These are phyloP conservation scores for Holothuria glaberrima DNA, from an alignment of 35 echinoderm and acorn worm genomes.

Conservation along the genomic window DNA sequence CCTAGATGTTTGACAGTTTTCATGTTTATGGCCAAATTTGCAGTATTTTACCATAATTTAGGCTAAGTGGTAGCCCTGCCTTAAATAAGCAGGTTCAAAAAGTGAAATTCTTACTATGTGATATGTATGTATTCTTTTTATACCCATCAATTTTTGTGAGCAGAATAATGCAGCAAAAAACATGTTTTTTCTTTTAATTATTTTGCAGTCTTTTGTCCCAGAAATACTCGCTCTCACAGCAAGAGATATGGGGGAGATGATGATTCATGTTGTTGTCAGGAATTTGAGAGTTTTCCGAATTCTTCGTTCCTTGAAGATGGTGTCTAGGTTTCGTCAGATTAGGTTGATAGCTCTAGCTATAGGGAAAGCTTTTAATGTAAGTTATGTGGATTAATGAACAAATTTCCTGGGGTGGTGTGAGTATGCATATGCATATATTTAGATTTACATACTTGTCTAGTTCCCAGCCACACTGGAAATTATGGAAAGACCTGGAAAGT, in stretches of 20 bases:
- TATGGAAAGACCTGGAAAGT: too few species aligned
- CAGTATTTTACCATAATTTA: too few species aligned
- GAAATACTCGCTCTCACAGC: conserved; percentile 87
- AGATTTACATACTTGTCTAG: too few species aligned
- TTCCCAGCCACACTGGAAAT: too few species aligned
- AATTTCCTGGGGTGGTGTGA: too few species aligned
- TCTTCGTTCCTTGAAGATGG: conserved; percentile 96
- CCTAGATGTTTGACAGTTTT: too few species aligned
- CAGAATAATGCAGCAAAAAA: not conserved
- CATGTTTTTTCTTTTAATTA: conserved; percentile 4
- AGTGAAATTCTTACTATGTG: too few species aligned
- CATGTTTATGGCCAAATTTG: too few species aligned
- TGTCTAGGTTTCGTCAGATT: conserved; percentile 88
- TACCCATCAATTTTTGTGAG: not conserved
- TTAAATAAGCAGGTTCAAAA: too few species aligned
- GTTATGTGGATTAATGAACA: not conserved
- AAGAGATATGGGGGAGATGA: conserved; percentile 72
- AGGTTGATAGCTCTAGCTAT: conserved; percentile 90
- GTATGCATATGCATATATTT: too few species aligned
- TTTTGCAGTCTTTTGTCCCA: conserved; percentile 85
- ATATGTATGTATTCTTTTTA: not conserved
- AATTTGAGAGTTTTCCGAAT: conserved; percentile 94
- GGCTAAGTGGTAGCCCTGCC: too few species aligned
- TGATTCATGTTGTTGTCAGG: conserved; percentile 74
- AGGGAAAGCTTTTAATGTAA: conserved; percentile 95